Base-by-base conservation (phyloP, 2,113 vertebrate species). In the Procapra przewalskii region DNA sequence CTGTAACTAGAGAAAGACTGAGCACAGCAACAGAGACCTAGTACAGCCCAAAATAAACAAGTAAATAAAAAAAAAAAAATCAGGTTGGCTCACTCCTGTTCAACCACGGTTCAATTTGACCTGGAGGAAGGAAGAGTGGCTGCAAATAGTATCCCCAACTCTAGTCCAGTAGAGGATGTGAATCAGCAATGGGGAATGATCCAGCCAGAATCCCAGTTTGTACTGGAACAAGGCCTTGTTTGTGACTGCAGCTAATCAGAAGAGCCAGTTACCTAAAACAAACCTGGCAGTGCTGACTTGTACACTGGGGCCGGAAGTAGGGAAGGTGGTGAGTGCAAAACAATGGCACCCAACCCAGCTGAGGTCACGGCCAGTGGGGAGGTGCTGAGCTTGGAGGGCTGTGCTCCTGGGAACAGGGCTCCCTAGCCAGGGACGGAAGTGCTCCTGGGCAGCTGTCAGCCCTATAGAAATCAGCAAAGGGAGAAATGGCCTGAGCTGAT, bases 161-260 rank as follows among this genome's bases (percentile, higher is more conserved):
- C 67, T 12, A 3, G 4, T 27, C 33, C 40, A 13, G 13, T 0
- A 27, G 40, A 6, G 33, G 45, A 50, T 6, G 5, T 29, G 57
- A 60, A 36, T 62, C 48, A 1, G 23, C 1, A 10, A 31, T 7
- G 3, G 45, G 2, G 5, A 62, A 45, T 5, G 3, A 25, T 27
- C 17, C 45, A 33, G 40, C 31, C 40, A 1, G 36, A 43, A 4
- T 2, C 9, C 8, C 27, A 4, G 21, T 40, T 25, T 3, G 0
- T 29, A 19, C 3, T 3, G 7, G 6, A 21, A 13, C 27, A 33
- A 40, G 57, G 33, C 17, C 50, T 27, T 36, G 4, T 16, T 40
- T 81, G 17, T 13, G 33, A 19, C 25, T 54, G 90, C 36, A 48
- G 29, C n/a, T 40, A 15, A 17, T 12, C 21, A 23, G 11, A 25